Base-by-base conservation (phyloP, 2,113 vertebrate genomes). In the Daubentonia madagascariensis region DNA sequence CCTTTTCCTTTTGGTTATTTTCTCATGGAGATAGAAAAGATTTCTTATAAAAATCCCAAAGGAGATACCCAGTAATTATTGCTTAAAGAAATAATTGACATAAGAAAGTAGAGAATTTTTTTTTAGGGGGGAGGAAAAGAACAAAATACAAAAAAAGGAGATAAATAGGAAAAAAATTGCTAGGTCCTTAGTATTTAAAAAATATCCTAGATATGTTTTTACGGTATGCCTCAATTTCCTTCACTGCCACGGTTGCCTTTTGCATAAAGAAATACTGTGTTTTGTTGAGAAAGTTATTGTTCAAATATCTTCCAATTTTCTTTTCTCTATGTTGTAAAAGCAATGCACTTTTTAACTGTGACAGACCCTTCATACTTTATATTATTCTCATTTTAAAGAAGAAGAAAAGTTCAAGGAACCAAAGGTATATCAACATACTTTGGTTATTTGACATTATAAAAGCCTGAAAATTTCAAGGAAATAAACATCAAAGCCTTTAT, bases 321-420 rank as follows among this genome's bases (percentile, higher is more conserved):
- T 70, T 80, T 78, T 91, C 45, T 91, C 52, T 91, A 1, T 57
- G 20, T 80, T 94, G 37, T 96, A 73, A 95, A 96, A 97, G 45
- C 57, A 70, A 54, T 52, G 70, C 4, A 92, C 7, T 9, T 90
- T 88, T 86, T 80, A 96, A 91, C 61, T 93, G 52, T 80, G 80
- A 84, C 94, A 97, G 72, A 96, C 23, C 3, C 25, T 97, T 95
- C 63, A 93, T 52, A 90, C 59, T 86, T 96, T 75, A 90, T 59
- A 95, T n/a, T 88, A 67, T 93, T 89, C 87, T 94, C 91, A 72
- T 96, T 94, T 92, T 96, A 95, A 95, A 65, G 72, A 76, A 72
- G 75, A 50, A 94, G 93, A 97, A 97, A 95, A 97, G 85, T 96
- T 97, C 89, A 94, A 72, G 37, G 43, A 95, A 95, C 68, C 63